Evolutionary conservation across 1,140 invertebrate genomes (phyloP), one percentile per base, ranked within the genome.

Genomic region (Rhyzopertha dominica): DNA sequence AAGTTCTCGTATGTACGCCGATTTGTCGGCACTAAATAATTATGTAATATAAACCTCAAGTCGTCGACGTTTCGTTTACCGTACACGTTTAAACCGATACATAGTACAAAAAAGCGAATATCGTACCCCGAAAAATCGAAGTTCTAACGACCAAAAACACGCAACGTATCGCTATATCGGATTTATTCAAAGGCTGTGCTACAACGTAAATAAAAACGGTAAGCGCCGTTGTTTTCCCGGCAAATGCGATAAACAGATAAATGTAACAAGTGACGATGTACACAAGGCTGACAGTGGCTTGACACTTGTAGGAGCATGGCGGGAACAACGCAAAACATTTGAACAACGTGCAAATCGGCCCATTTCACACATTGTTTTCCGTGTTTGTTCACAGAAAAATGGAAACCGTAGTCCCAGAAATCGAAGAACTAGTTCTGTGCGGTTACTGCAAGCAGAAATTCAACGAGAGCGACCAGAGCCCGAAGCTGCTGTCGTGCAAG

Each of bases 401-500:
- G 73, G 71, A 72, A 63, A 59, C 66, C 58, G 70, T 79, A 59
- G 70, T 77, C 53, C 73, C 72, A 37, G 79, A 83, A 65, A 68
- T 85, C 53, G 78, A 81, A 64, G 77, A 83, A 67, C 71, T 86
- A 62, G 80, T 80, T 45, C 70, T 79, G 44, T 86, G 82, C 67
- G 75, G 73, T 46, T 79, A 74, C 55, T 84, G 79, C 74, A 78
- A 79, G 62, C 74, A 76, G 63, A 76, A 77, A 58, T 83, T 79
- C 66, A 84, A 85, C 63, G 80, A 84, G 42, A 66, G 69, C 22
- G 77, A 81, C 50, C 75, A 78, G 58, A 73, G 75, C 47, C 85
- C 85, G 28, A 87, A 86, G 63, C 70, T 84, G 61, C 73, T 88
- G 36, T 74, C 74, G 30, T 87, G 84, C 70, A 82, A 81, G 59